Percentiles rank a stretch among this genome's conserved stretches.
phyloP scores from a whole-genome alignment of 2,797 vertebrate genomes.

The Cynodonichthys magdalenae region DNA sequence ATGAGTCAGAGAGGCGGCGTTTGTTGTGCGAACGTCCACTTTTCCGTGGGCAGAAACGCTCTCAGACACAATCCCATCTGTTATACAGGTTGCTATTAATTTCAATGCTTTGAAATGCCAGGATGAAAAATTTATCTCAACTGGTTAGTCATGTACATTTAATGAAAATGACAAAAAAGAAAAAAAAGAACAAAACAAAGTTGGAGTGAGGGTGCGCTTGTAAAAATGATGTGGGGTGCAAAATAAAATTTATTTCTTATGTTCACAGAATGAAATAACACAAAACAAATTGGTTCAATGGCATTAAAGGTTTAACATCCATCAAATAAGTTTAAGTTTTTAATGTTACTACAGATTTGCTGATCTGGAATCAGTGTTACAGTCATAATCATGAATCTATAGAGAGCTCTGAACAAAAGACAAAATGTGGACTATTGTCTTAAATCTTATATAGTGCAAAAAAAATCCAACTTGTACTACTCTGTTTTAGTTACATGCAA shows the following conservation, averaged over 20 bases:
- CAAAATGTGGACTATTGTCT: neutral
- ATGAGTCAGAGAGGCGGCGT: slow-evolving; percentile 59
- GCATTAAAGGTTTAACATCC: neutral
- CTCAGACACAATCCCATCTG: slow-evolving; percentile 53
- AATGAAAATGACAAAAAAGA: slow-evolving; percentile 41
- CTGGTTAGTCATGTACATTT: slow-evolving; percentile 27
- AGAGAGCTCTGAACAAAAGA: neutral
- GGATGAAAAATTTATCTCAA: slow-evolving; percentile 46
- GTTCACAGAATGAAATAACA: slow-evolving; percentile 21
- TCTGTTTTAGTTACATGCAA: neutral
- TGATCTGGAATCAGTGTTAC: neutral
- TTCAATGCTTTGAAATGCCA: slow-evolving; percentile 58
- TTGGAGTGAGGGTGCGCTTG: neutral
- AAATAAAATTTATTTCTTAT: neutral
- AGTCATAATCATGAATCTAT: neutral
- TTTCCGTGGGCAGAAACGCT: slow-evolving; percentile 34
- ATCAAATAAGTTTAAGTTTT: neutral
- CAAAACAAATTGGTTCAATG: slow-evolving; percentile 8
- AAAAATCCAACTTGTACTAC: neutral
- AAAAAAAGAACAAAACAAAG: slow-evolving; percentile 25
- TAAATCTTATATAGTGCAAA: no score
- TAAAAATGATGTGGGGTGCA: neutral
- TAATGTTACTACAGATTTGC: neutral
- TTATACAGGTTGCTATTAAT: slow-evolving; percentile 59
- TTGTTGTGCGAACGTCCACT: slow-evolving; percentile 48